These are phyloP conservation scores for Tetramorium simillimum DNA, from an alignment of 1,140 invertebrate species.

Conservation along the genomic window DNA sequence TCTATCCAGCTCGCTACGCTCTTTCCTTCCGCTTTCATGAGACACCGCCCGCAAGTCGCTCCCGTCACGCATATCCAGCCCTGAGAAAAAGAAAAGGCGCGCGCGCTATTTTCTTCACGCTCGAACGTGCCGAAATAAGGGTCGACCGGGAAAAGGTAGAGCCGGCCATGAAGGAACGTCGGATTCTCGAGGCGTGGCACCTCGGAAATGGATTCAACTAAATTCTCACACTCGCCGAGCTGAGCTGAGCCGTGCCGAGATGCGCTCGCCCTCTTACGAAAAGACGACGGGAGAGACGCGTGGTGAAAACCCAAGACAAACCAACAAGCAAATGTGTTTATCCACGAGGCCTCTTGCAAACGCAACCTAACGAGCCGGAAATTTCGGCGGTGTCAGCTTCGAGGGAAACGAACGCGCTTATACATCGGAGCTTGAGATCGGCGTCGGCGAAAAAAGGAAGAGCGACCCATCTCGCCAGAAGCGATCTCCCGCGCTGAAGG, in stretches of 20 bases:
- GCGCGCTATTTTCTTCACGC: slow-evolving; percentile 70
- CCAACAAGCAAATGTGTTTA: slow-evolving; percentile 38
- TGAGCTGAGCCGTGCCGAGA: slow-evolving; percentile 10
- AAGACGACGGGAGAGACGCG: not conserved
- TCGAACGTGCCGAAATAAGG: slow-evolving; percentile 75
- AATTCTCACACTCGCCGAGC: slow-evolving; percentile 70
- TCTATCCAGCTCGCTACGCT: not conserved
- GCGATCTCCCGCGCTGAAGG: slow-evolving; percentile 30
- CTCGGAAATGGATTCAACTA: slow-evolving; percentile 71
- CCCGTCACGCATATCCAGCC: slow-evolving; percentile 58
- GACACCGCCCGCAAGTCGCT: slow-evolving; percentile 59
- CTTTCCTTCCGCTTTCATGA: slow-evolving; percentile 8
- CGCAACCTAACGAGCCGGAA: slow-evolving; percentile 35
- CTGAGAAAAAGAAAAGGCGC: slow-evolving; percentile 15
- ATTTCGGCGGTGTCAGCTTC: slow-evolving; percentile 25
- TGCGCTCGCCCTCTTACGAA: not conserved
- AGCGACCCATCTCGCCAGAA: not conserved
- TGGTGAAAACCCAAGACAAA: not conserved
- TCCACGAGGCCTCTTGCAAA: slow-evolving; percentile 18
- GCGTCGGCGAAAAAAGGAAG: no score
- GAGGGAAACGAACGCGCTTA: slow-evolving; percentile 9
- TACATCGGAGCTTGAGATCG: not conserved
- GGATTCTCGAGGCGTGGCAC: slow-evolving; percentile 35
- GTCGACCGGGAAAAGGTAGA: slow-evolving; percentile 43
- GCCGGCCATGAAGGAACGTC: slow-evolving; percentile 48